Evolutionary conservation across 2,797 vertebrate genomes (phyloP).

Genomic region (Furcifer pardalis): DNA sequence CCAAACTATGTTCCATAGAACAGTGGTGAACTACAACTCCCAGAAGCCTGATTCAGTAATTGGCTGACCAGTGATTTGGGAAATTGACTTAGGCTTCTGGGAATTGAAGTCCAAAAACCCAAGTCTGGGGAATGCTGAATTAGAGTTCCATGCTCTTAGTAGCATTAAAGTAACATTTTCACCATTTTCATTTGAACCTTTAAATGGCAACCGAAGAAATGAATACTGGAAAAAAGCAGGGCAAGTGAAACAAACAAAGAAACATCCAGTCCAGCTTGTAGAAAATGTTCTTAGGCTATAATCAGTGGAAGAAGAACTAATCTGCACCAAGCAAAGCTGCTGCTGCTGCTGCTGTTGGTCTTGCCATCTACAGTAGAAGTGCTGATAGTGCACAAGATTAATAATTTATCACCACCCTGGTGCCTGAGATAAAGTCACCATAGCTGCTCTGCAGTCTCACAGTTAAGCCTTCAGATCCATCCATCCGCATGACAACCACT

Average conservation of each 20-base stretch:
- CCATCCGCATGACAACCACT: background rate
- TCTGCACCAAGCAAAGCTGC: background rate
- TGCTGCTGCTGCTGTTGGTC: background rate
- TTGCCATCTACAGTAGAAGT: constrained; percentile 10
- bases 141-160: background rate
- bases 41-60: no score
- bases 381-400: constrained; percentile 12
- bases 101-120: no score
- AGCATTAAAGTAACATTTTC: background rate
- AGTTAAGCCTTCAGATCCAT: background rate
- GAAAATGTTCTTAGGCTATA: background rate
- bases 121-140: no score
- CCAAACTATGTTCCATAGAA: no score
- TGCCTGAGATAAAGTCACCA: constrained; percentile 5
- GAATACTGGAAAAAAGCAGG: constrained; percentile 14
- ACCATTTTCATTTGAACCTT: no score
- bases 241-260: no score
- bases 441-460: background rate
- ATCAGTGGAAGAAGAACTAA: background rate
- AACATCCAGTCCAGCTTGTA: background rate
- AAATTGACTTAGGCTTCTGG: no score
- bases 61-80: no score
- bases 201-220: background rate
- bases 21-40: no score
- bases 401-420: constrained; percentile 19